Percentiles rank a stretch among this genome's conserved stretches.
These are phyloP conservation scores for Darevskia nairensis DNA, from an alignment of 2,797 vertebrate species.

Conservation along the genomic window DNA sequence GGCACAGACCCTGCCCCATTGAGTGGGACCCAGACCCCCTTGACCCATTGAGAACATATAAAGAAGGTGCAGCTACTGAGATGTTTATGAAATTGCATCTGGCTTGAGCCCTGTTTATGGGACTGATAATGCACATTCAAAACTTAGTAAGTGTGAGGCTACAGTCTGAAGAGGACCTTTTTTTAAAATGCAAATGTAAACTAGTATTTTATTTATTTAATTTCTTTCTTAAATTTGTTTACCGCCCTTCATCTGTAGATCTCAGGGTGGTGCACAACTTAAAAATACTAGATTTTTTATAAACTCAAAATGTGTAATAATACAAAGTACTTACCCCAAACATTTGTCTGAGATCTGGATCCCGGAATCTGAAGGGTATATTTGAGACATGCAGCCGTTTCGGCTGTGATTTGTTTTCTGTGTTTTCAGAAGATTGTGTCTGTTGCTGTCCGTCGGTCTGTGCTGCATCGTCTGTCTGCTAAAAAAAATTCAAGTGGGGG, in stretches of 20 bases:
- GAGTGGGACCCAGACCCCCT: neutral
- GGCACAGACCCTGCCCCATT: neutral
- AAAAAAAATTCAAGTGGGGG: conserved; percentile 54
- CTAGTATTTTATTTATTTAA: neutral
- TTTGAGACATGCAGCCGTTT: conserved; percentile 97
- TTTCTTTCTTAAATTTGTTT: no score
- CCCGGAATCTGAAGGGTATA: conserved; percentile 97
- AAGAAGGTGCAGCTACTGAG: neutral
- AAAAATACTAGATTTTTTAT: no score
- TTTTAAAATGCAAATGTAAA: neutral
- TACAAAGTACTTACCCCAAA: conserved; percentile 88
- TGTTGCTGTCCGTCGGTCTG: conserved; percentile 91
- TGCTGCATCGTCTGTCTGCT: conserved; percentile 96
- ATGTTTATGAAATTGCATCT: neutral
- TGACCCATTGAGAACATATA: neutral
- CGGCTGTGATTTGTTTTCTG: conserved; percentile 94
- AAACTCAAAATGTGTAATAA: no score
- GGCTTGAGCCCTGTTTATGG: no score
- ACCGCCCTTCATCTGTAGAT: no score
- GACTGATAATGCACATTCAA: no score
- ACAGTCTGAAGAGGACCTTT: neutral
- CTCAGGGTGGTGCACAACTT: no score
- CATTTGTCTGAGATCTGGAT: conserved; percentile 98
- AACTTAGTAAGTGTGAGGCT: neutral
- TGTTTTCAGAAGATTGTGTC: conserved; percentile 91